Evolutionary conservation across 2,888 invertebrate species (phyloP), one percentile per base, ranked within the genome.

Genomic region (Augochlorella aurata): DNA sequence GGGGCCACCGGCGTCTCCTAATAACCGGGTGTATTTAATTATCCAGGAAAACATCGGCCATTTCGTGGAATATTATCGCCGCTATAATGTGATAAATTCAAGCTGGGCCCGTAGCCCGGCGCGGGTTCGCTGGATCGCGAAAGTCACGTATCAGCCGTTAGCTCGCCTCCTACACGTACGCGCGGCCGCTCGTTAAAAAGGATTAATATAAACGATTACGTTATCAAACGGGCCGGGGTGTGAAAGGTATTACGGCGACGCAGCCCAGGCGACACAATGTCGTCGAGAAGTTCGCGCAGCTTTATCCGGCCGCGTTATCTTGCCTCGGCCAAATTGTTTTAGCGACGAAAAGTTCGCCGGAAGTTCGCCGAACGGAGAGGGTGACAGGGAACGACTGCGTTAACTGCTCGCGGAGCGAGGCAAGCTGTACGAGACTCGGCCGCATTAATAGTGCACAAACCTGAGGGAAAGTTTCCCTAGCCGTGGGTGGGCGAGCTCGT

Each of bases 281-380:
- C 65, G 65, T 63, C 50, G 82, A 50, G 82, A 79, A 74, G 54
- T 75, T 79, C 44, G 79, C 72, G 71, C 58, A 44, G 77, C 74
- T 70, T 83, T 82, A 81, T 84, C 77, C 81, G 71, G 69, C 52
- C 84, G 70, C 50, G 29, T 58, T 75, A 61, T 63, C 68, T 69
- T 67, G 45, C 70, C 68, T 58, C 77, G 66, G 83, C 75, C 54
- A 86, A 87, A 86, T 85, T 86, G 87, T 87, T 87, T 87, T 80
- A 88, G 78, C 76, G 80, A 74, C 68, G 83, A 87, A 88, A 88
- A 86, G 85, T 86, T 86, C 14, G n/a, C 16, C 47, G 72, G 68
- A 79, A 83, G 85, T 86, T 83, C 71, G 58, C 44, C 38, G 38
- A 65, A n/a, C 16, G 77, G 29, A 24, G 58, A 54, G 66, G 66